Base-by-base conservation (phyloP, 2,888 invertebrate genomes). In the Drosophila formosana region DNA sequence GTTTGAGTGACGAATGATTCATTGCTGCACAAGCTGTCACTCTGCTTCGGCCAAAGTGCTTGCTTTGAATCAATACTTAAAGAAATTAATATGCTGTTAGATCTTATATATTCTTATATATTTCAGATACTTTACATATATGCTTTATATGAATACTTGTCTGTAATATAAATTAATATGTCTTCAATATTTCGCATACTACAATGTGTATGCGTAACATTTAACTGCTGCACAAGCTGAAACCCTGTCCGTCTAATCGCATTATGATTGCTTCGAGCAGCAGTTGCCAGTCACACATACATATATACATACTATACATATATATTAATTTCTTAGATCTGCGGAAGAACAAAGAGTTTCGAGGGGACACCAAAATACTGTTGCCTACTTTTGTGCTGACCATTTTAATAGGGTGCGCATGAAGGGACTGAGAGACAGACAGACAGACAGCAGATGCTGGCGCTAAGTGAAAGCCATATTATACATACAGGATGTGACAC, bases 401-500 rank as follows among this genome's bases (percentile, higher is more conserved):
- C 56, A 45, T 46, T 34, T 18, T 34, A 46, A 46, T 13, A 34
- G 55, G 9, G 9, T 28, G 39, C 47, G 28, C 41, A 13, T 18
- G 37, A 3, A 26, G 18, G 45, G n/a, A 4, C 34, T n/a, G n/a
- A n/a, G n/a, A 4, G 43, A 18, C 18, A 18, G 18, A 1, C 18
- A 18, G 32, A 3, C 34, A 34, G 11, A 18, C 18, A 45, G 39
- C 57, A 51, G 57, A 37, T 51, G 66, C 71, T 57, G 30, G 43
- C 51, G 63, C 53, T 66, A 64, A 46, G 32, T 66, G 63, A 53
- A 49, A 41, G 43, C 32, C 49, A 39, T 67, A 66, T 66, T 64
- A 71, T 71, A 71, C 66, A 66, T 43, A 70, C 57, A 65, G 67
- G 61, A 67, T 64, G 45, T 41, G 41, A 52, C 37, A 47, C 26